A percentile compares a stretch with the other conserved stretches of the same genome.
These are phyloP conservation scores for Melinaea marsaeus DNA, from an alignment of 2,888 invertebrate genomes.

Conservation along the genomic window DNA sequence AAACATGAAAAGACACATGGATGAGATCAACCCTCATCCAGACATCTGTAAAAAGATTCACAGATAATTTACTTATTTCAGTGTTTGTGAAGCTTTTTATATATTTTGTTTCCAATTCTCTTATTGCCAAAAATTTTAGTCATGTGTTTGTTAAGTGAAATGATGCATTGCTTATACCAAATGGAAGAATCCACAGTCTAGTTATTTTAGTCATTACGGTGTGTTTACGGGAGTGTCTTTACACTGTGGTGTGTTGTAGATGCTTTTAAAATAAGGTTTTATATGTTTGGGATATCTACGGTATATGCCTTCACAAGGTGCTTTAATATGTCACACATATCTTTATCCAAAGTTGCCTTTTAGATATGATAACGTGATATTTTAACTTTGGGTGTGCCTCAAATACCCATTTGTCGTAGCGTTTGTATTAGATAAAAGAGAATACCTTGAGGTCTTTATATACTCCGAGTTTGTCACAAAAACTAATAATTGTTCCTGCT, in stretches of 20 bases:
- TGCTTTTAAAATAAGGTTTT: slow-evolving; percentile 62
- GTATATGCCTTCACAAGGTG: slow-evolving; percentile 69
- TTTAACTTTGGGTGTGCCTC: slow-evolving; percentile 64
- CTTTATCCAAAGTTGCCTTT: slow-evolving; percentile 76
- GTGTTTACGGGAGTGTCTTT: slow-evolving; percentile 65
- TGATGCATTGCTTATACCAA: slow-evolving; percentile 66
- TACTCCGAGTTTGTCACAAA: slow-evolving; percentile 49
- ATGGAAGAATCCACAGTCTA: slow-evolving; percentile 67
- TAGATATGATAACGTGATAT: slow-evolving; percentile 74
- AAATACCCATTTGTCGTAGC: slow-evolving; percentile 64
- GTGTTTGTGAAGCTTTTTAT: slow-evolving; percentile 43
- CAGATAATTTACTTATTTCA: not conserved
- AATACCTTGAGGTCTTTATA: slow-evolving; percentile 51
- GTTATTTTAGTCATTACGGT: slow-evolving; percentile 76
- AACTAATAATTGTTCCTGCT: slow-evolving; percentile 57
- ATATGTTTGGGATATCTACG: slow-evolving; percentile 65
- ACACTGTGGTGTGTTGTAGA: slow-evolving; percentile 69
- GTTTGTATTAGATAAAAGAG: slow-evolving; percentile 64
- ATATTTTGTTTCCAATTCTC: slow-evolving; percentile 67
- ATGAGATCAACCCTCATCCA: slow-evolving; percentile 39
- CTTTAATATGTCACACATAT: slow-evolving; percentile 73
- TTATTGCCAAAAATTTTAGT: slow-evolving; percentile 76
- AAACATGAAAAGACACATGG: slow-evolving; percentile 78
- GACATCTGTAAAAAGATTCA: slow-evolving; percentile 29
- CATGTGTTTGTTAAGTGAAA: slow-evolving; percentile 61